Percentiles rank a stretch among this genome's conserved stretches.
Evolutionary conservation across 2,888 invertebrate genomes (phyloP).

Genomic region (Fissipunctia ypsillon): DNA sequence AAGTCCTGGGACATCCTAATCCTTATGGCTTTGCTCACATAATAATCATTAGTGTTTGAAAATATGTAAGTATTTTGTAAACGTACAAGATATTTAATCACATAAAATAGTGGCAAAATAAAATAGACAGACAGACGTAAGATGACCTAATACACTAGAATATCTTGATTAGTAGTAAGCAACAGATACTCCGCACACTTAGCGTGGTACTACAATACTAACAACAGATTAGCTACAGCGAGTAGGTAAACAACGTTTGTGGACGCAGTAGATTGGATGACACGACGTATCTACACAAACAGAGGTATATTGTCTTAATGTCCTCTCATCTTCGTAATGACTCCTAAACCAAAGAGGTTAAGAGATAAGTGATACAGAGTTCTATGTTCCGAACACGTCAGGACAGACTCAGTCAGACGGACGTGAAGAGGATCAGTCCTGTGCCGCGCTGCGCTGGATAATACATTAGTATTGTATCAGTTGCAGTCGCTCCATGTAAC

Average conservation of each 20-base stretch:
- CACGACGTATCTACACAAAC: background rate
- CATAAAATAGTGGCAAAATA: background rate
- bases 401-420: background rate
- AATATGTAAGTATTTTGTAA: background rate
- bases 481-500: background rate
- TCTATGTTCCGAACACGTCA: background rate
- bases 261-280: constrained; percentile 44
- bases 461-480: background rate
- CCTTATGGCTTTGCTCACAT: too few relatives aligned
- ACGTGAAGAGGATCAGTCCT: background rate
- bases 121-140: background rate
- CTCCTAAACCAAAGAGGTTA: background rate
- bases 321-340: constrained; percentile 36
- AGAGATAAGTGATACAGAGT: background rate
- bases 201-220: background rate
- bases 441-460: background rate
- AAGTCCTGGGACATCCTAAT: background rate
- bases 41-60: background rate
- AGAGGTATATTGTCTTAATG: constrained; percentile 29
- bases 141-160: too few relatives aligned
- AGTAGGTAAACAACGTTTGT: constrained; percentile 27
- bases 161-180: constrained; percentile 5
- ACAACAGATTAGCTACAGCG: constrained; percentile 10
- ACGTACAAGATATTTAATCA: background rate
- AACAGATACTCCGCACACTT: background rate